Evolutionary conservation across 2,888 invertebrate genomes (phyloP).

Genomic region (Aphodius sticticus): DNA sequence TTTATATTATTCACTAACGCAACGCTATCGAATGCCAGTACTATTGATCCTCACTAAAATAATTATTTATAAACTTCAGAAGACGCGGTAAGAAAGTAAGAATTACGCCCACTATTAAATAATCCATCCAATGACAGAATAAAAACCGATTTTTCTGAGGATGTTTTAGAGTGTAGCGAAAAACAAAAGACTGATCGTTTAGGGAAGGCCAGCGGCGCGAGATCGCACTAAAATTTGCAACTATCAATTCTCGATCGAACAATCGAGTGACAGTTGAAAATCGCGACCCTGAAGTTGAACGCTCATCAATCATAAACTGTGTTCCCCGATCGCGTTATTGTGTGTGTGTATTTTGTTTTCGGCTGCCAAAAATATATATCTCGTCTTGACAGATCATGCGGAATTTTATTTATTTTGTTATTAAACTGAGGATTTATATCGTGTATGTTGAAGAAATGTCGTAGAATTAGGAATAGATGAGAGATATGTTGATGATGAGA

Average conservation of each 20-base stretch:
- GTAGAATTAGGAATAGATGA: too few species aligned
- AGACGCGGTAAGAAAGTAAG: neutral
- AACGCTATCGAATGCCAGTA: neutral
- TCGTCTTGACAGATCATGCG: neutral
- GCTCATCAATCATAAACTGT: neutral
- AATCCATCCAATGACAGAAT: neutral
- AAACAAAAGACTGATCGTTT: neutral
- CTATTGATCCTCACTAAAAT: neutral
- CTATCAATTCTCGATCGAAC: constrained; percentile 4
- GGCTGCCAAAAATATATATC: neutral
- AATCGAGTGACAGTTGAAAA: neutral
- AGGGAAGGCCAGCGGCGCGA: neutral
- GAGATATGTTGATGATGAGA: too few species aligned
- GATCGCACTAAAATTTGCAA: neutral
- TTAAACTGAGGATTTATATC: neutral
- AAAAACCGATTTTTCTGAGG: neutral
- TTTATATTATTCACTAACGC: neutral
- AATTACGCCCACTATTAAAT: neutral
- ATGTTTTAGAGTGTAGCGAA: neutral
- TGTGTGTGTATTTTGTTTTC: neutral
- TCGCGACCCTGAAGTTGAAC: neutral
- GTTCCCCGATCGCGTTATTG: neutral
- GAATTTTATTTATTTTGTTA: neutral
- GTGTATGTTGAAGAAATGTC: too few species aligned
- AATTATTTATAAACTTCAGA: neutral